Percentiles rank a stretch among this genome's conserved stretches.
phyloP scores from a whole-genome alignment of 2,888 invertebrate genomes.

The Agriopis marginaria region DNA sequence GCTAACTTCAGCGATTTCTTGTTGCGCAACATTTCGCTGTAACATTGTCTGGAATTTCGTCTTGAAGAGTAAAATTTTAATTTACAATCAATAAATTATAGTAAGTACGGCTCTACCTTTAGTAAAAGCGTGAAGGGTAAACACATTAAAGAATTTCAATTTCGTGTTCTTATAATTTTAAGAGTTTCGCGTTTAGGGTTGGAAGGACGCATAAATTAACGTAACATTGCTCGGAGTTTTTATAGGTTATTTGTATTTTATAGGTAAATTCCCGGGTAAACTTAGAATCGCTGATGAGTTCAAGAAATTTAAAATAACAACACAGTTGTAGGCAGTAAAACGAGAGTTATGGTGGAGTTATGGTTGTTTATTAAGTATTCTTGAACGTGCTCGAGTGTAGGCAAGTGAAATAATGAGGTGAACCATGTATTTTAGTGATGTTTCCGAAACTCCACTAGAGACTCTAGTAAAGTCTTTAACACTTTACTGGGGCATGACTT shows the following conservation, averaged over 20 bases:
- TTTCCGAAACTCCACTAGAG: no score
- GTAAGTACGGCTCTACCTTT: conserved; percentile 19
- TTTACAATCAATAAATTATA: conserved; percentile 40
- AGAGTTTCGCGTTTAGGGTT: conserved; percentile 47
- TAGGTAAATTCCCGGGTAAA: not conserved
- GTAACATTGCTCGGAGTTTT: conserved; percentile 1
- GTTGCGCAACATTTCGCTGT: conserved; percentile 38
- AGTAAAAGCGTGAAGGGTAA: conserved; percentile 45
- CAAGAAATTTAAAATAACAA: no score
- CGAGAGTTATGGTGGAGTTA: no score
- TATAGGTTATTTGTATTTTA: conserved; percentile 5
- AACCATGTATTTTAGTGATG: no score
- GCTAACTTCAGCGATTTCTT: conserved; percentile 51
- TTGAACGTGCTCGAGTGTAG: no score
- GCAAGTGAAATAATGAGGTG: no score
- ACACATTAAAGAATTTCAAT: conserved; percentile 51
- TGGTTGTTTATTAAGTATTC: no score
- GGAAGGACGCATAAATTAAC: conserved; percentile 49
- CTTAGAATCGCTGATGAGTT: no score
- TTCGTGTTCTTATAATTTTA: conserved; percentile 49
- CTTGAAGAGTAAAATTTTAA: conserved; percentile 34
- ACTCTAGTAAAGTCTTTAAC: no score
- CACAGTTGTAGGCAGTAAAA: no score
- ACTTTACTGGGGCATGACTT: no score
- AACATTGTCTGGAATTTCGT: conserved; percentile 43